Base-by-base conservation (phyloP, 1,140 invertebrate species). In the Leptinotarsa lineolata region DNA sequence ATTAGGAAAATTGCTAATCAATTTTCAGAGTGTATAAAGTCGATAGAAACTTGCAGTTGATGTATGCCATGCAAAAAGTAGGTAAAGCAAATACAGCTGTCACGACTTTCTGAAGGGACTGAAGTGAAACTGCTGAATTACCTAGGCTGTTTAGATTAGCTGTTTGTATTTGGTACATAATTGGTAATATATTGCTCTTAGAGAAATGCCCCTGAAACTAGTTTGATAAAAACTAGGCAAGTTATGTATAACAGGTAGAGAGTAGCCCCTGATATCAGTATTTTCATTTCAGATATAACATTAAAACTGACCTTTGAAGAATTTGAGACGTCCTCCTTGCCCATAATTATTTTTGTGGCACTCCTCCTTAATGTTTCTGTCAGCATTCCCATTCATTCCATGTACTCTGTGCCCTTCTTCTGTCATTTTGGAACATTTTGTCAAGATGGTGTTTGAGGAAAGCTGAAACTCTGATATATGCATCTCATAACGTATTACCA, bases 401-500 rank as follows among this genome's bases (percentile, higher is more conserved):
- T 88, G 85, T 88, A 86, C 87, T 88, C 85, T 88, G 86, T 88
- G 86, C 85, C 87, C 86, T 86, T 88, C 88, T 86, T 88, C 87
- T 88, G 86, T 88, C 88, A 89, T 89, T 88, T 88, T 89, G 86
- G 87, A 85, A 88, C 88, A 89, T 89, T 88, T 88, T 89, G 88
- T 88, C 82, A 81, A 81, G 79, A 81, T 83, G 76, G 74, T 79
- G 70, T 77, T 80, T 72, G 76, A 70, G 69, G 74, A 68, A 59
- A 67, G 65, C 68, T 79, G 77, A 64, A 68, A 68, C 68, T 83
- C 79, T 59, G 81, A 79, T 78, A 81, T 82, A 81, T 78, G 81
- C 82, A 83, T 83, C 74, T 83, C 81, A 83, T 83, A 83, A 66
- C 79, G 76, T 79, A 60, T 70, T 72, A 71, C 46, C 39, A 46